Evolutionary conservation across 2,888 invertebrate species (phyloP).

Genomic region (Agrochola lychnidis): DNA sequence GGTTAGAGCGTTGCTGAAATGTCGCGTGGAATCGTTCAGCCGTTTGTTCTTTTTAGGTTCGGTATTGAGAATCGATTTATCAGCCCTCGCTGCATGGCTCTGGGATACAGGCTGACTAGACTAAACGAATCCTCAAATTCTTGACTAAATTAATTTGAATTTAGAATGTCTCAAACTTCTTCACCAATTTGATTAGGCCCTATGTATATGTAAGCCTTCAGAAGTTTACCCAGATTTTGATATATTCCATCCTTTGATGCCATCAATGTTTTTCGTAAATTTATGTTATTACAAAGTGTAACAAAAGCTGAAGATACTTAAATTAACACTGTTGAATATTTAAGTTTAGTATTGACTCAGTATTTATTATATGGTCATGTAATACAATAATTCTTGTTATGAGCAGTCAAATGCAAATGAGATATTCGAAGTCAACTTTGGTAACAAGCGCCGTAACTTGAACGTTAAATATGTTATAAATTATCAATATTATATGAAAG

Average conservation of each 20-base stretch:
- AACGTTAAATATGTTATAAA: slow-evolving; percentile 31
- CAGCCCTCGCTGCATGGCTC: background rate
- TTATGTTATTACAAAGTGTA: background rate
- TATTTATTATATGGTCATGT: slow-evolving; percentile 36
- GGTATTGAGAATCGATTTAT: slow-evolving; percentile 5
- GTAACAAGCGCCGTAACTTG: slow-evolving; percentile 8
- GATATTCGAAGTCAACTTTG: slow-evolving; percentile 30
- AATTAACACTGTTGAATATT: slow-evolving; percentile 4
- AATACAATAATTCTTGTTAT: slow-evolving; percentile 36
- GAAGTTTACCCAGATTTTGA: background rate
- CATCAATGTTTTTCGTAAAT: background rate
- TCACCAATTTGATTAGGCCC: background rate
- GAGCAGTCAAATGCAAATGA: slow-evolving; percentile 48
- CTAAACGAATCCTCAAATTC: too few species aligned
- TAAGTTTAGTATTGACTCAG: slow-evolving; percentile 13
- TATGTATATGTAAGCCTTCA: background rate
- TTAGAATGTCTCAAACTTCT: background rate
- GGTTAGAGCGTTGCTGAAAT: slow-evolving; percentile 16
- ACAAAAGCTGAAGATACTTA: background rate
- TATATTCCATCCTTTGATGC: too few species aligned
- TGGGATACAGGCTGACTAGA: background rate
- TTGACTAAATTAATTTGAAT: too few species aligned
- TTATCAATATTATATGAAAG: slow-evolving; percentile 27
- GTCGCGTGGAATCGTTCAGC: slow-evolving; percentile 8
- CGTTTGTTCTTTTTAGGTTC: slow-evolving; percentile 21